phyloP scores from a whole-genome alignment of 2,113 vertebrate species.

The Ardeotis arabs region DNA sequence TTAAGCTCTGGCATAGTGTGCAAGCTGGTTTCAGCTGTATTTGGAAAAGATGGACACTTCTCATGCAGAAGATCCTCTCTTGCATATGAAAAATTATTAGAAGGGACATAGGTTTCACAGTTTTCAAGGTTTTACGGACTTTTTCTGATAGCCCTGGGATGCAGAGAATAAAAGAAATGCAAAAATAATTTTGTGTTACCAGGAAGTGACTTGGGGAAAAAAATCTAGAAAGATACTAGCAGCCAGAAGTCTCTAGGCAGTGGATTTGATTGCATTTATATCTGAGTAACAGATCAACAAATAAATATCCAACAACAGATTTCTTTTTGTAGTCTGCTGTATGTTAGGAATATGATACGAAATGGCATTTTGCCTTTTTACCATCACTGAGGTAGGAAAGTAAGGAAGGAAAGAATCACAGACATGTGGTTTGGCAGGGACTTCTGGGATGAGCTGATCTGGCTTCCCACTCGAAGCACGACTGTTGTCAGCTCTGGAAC shows the following conservation, averaged over 20 bases:
- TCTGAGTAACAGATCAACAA: background rate
- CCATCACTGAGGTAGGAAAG: background rate
- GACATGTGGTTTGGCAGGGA: background rate
- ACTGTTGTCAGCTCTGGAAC: background rate
- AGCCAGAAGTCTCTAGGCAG: background rate
- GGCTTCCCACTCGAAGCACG: accelerated
- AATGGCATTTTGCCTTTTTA: background rate
- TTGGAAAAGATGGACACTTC: background rate
- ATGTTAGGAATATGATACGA: background rate
- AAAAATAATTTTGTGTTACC: background rate
- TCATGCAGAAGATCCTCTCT: background rate
- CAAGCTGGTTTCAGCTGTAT: background rate
- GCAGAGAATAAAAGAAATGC: background rate
- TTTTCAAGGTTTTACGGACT: background rate
- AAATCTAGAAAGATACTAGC: background rate
- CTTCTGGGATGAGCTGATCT: background rate
- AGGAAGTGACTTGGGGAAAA: background rate
- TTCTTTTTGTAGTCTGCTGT: background rate
- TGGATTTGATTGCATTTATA: background rate
- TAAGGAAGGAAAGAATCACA: background rate
- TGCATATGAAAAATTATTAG: background rate
- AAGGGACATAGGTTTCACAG: background rate
- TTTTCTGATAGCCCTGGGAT: background rate
- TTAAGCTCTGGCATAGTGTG: background rate
- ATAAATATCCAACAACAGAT: background rate